Base-by-base conservation (phyloP, 2,888 invertebrate genomes). In the Parochlus steinenii region DNA sequence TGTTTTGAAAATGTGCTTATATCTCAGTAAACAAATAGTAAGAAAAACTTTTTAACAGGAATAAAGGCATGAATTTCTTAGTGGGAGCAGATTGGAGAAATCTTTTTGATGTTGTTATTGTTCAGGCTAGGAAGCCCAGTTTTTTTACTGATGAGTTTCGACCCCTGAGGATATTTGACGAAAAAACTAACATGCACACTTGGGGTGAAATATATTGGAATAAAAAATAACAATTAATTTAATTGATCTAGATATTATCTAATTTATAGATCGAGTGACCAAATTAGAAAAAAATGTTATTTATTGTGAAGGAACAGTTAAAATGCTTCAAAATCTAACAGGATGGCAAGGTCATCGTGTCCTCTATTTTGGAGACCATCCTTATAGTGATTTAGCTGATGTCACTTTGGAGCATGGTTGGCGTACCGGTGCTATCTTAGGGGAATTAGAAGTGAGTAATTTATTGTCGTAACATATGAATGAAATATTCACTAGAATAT, bases 321-420 rank as follows among this genome's bases (percentile, higher is more conserved):
- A 79, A 47, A 83, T 89, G 53, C 64, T 97, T 20, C 86, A 89
- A 56, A 78, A 85, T 40, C 65, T 93, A 54, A 95, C 92, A 1
- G 89, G 85, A 1, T 95, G 93, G 92, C 63, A 69, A 38, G 90
- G 90, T 0, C 81, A 85, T 48, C 81, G 85, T 48, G 93, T 95
- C 26, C 61, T 97, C 15, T 97, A 97, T 60, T 95, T 95, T 61
- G 95, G 97, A 0, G 97, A 97, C 63, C 97, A 97, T 63, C 93
- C 95, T 0, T 95, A 93, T 62, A 87, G 79, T 49, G 97, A 97
- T 62, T 67, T 97, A 39, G 95, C 93, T 6, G 93, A 95, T 63
- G 89, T 92, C 24, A 92, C 92, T 2, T 61, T 93, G 22, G 83
- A 90, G 52, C 90, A 93, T 58, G 93, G 93, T 32, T 95, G 95